Conservation (phyloP, 1,140 invertebrate species). For the Harpegnathos saltator region DNA sequence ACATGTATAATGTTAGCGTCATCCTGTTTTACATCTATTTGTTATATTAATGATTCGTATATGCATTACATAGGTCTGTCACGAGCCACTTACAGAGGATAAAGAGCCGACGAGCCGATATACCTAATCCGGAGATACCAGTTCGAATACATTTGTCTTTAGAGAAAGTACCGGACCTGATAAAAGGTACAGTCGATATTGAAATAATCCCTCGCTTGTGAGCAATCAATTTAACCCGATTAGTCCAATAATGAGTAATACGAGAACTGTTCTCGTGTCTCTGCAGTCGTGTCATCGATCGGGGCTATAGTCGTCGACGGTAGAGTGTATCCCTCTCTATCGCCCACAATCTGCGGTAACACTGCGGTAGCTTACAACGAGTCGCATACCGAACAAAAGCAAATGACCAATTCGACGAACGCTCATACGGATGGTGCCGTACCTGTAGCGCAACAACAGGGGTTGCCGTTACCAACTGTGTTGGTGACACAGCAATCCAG, state of each 20-base stretch:
- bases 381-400: slow-evolving; percentile 79
- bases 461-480: slow-evolving; percentile 67
- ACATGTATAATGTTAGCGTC: slow-evolving; percentile 20
- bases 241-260: too few species aligned
- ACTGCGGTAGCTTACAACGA: slow-evolving; percentile 78
- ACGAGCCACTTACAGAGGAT: slow-evolving; percentile 92
- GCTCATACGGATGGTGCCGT: slow-evolving; percentile 72
- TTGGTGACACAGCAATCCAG: slow-evolving; percentile 77
- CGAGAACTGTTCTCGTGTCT: neutral
- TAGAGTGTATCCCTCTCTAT: slow-evolving; percentile 87
- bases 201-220: too few species aligned
- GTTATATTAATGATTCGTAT: neutral
- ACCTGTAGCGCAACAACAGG: slow-evolving; percentile 53
- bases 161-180: slow-evolving; percentile 92
- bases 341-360: slow-evolving; percentile 81
- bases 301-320: slow-evolving; percentile 93
- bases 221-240: neutral
- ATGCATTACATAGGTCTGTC: slow-evolving; percentile 81
- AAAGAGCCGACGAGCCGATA: slow-evolving; percentile 92
- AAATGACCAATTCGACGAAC: slow-evolving; percentile 71
- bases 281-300: slow-evolving; percentile 89
- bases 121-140: slow-evolving; percentile 94
- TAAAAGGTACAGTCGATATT: slow-evolving; percentile 87
- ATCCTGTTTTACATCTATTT: slow-evolving; percentile 13
- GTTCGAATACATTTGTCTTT: slow-evolving; percentile 91